A percentile compares a stretch with the other conserved stretches of the same genome.
Evolutionary conservation across 2,797 vertebrate species (phyloP).

Genomic region (Alfaro cultratus): DNA sequence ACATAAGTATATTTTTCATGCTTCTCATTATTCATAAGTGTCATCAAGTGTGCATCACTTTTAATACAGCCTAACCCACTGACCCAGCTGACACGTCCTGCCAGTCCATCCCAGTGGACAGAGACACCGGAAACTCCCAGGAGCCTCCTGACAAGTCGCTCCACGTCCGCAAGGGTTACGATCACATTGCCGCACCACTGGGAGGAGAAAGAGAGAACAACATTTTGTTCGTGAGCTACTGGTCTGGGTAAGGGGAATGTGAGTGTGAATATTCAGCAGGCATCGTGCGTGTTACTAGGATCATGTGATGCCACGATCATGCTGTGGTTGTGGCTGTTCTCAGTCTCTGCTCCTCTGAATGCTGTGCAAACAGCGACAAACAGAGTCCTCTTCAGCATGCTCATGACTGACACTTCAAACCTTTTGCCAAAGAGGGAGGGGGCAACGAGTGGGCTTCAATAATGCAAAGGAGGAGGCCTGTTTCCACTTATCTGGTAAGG

Average conservation of each 20-base stretch:
- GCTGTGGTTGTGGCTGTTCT: slow-evolving; percentile 53
- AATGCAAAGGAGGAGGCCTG: slow-evolving; percentile 23
- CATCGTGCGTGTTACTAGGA: slow-evolving; percentile 13
- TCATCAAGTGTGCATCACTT: neutral
- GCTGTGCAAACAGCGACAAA: slow-evolving; percentile 77
- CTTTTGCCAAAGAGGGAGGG: slow-evolving; percentile 33
- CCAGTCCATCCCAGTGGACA: slow-evolving; percentile 82
- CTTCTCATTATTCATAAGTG: neutral
- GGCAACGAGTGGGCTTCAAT: slow-evolving; percentile 29
- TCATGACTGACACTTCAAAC: slow-evolving; percentile 51
- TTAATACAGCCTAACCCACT: slow-evolving; percentile 45
- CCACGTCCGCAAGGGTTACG: slow-evolving; percentile 79
- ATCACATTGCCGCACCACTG: slow-evolving; percentile 80
- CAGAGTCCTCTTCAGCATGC: slow-evolving; percentile 53
- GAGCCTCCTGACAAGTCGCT: slow-evolving; percentile 78
- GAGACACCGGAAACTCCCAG: slow-evolving; percentile 76
- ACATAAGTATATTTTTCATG: too few relatives aligned
- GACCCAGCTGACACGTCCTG: slow-evolving; percentile 84
- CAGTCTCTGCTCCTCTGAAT: slow-evolving; percentile 56
- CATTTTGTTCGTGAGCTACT: slow-evolving; percentile 38
- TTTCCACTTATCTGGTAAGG: slow-evolving; percentile 51
- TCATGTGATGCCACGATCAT: slow-evolving; percentile 38
- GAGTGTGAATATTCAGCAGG: slow-evolving; percentile 32
- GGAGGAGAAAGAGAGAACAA: slow-evolving; percentile 16
- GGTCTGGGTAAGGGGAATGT: slow-evolving; percentile 48